Evolutionary conservation across 2,113 vertebrate species (phyloP).

Genomic region (Corythornis cristatus): DNA sequence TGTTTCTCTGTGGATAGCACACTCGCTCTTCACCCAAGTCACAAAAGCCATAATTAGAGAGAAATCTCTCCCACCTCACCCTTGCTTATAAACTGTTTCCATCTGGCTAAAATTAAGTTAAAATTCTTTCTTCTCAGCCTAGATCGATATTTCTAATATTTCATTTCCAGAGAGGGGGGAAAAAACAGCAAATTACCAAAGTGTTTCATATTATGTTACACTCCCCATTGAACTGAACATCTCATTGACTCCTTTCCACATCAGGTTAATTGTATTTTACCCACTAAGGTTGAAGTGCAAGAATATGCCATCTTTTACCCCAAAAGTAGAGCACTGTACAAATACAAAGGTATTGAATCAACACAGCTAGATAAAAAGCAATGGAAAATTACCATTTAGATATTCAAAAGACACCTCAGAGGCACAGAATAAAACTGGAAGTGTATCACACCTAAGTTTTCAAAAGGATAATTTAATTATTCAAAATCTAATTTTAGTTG

Average conservation of each 20-base stretch:
- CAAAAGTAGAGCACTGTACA: neutral
- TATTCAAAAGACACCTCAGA: neutral
- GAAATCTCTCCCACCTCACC: neutral
- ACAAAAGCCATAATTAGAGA: neutral
- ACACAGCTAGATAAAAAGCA: neutral
- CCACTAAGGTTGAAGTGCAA: neutral
- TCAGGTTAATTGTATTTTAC: neutral
- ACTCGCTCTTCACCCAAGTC: neutral
- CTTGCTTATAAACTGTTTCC: neutral
- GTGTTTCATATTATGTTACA: neutral
- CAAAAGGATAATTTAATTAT: neutral
- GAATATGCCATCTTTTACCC: neutral
- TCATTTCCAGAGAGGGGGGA: neutral
- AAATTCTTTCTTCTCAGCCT: constrained; percentile 29
- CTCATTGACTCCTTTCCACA: neutral
- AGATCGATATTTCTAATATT: constrained; percentile 37
- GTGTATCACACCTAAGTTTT: neutral
- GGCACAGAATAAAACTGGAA: neutral
- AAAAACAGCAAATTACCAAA: neutral
- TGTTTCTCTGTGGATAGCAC: neutral
- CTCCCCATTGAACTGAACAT: neutral
- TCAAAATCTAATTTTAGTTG: neutral
- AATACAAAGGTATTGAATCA: neutral
- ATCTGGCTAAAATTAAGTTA: constrained; percentile 32
- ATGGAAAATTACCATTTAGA: neutral